phyloP scores from a whole-genome alignment of 2,888 invertebrate species.

The Pachydiplax longipennis region DNA sequence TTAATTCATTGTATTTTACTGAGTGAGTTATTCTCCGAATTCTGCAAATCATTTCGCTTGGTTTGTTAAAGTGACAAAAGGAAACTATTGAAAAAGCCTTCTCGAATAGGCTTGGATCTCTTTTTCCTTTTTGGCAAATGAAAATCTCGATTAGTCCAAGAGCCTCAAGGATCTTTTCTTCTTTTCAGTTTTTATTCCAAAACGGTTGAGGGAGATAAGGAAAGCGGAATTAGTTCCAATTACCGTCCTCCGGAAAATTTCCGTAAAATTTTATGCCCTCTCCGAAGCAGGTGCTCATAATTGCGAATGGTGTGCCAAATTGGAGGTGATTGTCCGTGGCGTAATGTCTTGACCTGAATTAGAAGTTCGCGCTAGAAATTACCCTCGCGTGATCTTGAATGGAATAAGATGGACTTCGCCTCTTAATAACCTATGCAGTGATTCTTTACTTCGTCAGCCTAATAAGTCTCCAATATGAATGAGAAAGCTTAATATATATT shows the following conservation, averaged over 20 bases:
- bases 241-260: neutral
- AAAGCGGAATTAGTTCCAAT: conserved; percentile 20
- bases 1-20: no score
- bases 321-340: conserved; percentile 28
- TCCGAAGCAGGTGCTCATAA: conserved; percentile 14
- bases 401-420: neutral
- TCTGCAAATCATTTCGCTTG: no score
- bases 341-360: conserved; percentile 26
- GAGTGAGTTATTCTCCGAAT: no score
- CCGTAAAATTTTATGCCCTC: conserved; percentile 7
- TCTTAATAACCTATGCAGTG: neutral
- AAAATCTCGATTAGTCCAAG: neutral
- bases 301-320: conserved; percentile 26
- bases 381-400: neutral
- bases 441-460: no score
- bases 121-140: neutral
- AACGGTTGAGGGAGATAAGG: neutral
- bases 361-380: neutral
- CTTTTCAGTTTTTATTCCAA: neutral
- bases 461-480: no score
- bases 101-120: neutral
- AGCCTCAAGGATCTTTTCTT: neutral
- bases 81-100: no score
- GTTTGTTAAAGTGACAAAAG: no score
- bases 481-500: no score